Base-by-base conservation (phyloP, 1,140 invertebrate species). In the Hestina assimilis region DNA sequence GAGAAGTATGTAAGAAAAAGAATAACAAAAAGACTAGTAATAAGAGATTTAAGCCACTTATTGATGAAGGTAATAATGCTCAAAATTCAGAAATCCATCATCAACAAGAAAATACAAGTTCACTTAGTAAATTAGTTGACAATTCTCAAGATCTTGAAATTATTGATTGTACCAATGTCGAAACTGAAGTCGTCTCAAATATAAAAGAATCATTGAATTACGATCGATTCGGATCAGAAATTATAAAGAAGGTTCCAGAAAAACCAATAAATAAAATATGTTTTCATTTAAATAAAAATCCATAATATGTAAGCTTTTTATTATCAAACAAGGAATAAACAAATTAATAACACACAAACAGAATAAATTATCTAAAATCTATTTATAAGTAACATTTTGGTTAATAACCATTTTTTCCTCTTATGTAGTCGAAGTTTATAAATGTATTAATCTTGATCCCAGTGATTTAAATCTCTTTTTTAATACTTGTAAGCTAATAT, bases 151-250 rank as follows among this genome's bases (percentile, higher is more conserved):
- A 69, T 43, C 59, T 78, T 46, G 72, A 82, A 38, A 46, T 86
- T 14, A 50, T 86, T 9, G 83, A 84, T 60, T 83, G 67, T 59
- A 87, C 83, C 3, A 74, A 70, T 8, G 50, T 65, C 4, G 62
- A 85, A 0, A 58, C 47, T 15, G 73, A 75, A 28, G 66, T 69
- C 3, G 23, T 84, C 3, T 75, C 75, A 33, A 84, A 84, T 58
- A 79, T 85, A 4, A 72, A 87, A 65, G 82, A 83, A 59, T 48
- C 41, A 11, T 66, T 84, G 20, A 87, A 83, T 59, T 81, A 81
- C 45, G 69, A 83, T 51, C 77, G 72, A 24, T 86, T 86, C 63
- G 81, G 81, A 17, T 64, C 67, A 45, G 79, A 84, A 71, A 38
- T 62, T 20, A 63, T 87, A 11, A 77, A 51, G 35, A 65, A 65